Evolutionary conservation across 2,888 invertebrate genomes (phyloP), one percentile per base, ranked within the genome.

Genomic region (Micoletzkya japonica): DNA sequence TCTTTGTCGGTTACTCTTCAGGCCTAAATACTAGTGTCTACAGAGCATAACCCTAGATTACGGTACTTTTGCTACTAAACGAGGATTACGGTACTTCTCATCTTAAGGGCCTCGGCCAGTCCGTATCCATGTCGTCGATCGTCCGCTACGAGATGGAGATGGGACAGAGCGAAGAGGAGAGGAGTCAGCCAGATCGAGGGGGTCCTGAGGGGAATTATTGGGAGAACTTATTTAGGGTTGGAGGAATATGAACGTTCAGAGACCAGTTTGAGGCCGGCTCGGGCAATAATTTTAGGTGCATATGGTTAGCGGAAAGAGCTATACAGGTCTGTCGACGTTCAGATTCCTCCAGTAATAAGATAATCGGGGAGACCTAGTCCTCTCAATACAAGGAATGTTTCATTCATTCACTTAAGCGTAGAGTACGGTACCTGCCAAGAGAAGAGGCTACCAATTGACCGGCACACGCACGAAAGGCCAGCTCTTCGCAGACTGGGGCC

Each of bases 401-500:
- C 24, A n/a, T 54, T 54, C 26, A 54, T 54, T 44, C 44, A 44
- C 10, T 14, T 44, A 44, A 10, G n/a, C n/a, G 10, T 20, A 44
- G 10, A 10, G 44, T 20, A 44, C 20, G 44, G 44, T 14, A 44
- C 44, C 10, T 44, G 10, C 77, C 77, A 6, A 73, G 64, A 30
- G 73, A 72, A 37, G 72, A 70, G 24, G 70, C 49, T 63, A 84
- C 70, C 26, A 84, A 72, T 1, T 76, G 71, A 14, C 80, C 80
- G 1, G 81, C 77, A 64, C 84, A 85, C 32, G 77, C 77, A 20
- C 84, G 82, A 70, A 85, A 84, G 4, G 76, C 79, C 14, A 84
- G 74, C 70, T 84, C 84, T 68, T 84, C 84, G 20, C 79, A 79
- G 32, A 85, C 70, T 17, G 84, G 84, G 14, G 82, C 83, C 80